phyloP scores from a whole-genome alignment of 2,888 invertebrate species.

The Kuschelorhynchus macadamiae region DNA sequence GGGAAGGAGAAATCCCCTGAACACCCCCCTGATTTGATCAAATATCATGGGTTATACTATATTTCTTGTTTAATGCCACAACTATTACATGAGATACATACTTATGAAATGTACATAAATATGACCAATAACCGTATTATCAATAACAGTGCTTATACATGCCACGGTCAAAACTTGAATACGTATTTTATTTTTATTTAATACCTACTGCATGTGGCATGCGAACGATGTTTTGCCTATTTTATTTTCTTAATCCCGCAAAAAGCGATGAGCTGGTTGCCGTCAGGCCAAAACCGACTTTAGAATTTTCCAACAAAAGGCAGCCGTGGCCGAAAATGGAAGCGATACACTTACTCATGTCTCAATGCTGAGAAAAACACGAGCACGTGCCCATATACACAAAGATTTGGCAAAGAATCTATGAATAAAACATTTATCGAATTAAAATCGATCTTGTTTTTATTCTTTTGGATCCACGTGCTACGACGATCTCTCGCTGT shows the following conservation, averaged over 20 bases:
- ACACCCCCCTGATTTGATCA: no score
- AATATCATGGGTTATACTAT: no score
- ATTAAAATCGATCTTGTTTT: conserved; percentile 44
- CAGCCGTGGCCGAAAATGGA: conserved; percentile 41
- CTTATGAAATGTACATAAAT: no score
- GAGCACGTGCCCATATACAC: conserved; percentile 60
- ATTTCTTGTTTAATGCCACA: no score
- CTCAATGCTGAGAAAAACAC: conserved; percentile 38
- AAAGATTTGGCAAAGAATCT: conserved; percentile 56
- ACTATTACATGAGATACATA: no score
- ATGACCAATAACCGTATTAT: no score
- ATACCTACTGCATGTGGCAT: not conserved
- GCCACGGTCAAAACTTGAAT: no score
- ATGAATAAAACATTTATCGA: conserved; percentile 58
- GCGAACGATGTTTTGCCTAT: conserved; percentile 13
- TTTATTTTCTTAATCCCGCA: conserved; percentile 19
- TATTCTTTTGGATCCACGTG: conserved; percentile 41
- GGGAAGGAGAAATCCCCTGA: no score
- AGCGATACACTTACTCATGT: conserved; percentile 47
- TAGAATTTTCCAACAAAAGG: conserved; percentile 44
- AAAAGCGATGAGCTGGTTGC: conserved; percentile 30
- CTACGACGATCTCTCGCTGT: conserved; percentile 30
- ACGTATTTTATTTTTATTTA: no score
- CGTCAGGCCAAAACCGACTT: conserved; percentile 23
- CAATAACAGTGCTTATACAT: no score